Conservation (phyloP, 2,113 vertebrate genomes). For the Natator depressus region DNA sequence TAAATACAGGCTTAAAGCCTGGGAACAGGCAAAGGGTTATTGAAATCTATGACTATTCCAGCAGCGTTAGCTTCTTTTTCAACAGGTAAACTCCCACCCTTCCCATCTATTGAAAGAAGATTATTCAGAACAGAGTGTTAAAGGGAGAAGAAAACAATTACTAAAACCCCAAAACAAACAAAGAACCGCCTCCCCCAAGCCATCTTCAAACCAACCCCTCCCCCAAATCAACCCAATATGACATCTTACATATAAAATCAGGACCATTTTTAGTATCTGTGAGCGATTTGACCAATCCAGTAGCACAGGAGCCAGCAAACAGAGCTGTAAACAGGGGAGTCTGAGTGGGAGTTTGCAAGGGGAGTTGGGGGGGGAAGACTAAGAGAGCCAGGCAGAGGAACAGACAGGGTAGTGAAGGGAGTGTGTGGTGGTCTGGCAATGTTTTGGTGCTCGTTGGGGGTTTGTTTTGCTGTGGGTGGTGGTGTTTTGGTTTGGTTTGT, state of each 20-base stretch:
- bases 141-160: background rate
- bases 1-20: constrained; percentile 26
- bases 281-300: background rate
- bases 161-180: background rate
- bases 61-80: constrained; percentile 28
- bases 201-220: background rate
- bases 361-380: too few relatives aligned
- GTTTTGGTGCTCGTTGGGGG: too few relatives aligned
- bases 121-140: constrained; percentile 28
- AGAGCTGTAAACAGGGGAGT: too few relatives aligned
- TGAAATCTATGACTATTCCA: constrained; percentile 30
- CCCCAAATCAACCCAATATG: background rate
- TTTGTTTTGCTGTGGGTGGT: too few relatives aligned
- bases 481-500: too few relatives aligned
- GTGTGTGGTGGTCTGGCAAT: too few relatives aligned
- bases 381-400: too few relatives aligned
- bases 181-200: background rate
- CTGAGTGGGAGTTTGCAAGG: too few relatives aligned
- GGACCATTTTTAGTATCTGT: constrained; percentile 17
- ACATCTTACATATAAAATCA: background rate
- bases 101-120: constrained; percentile 27
- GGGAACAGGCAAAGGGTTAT: constrained; percentile 34
- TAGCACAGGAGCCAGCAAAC: too few relatives aligned
- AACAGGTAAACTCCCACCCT: constrained; percentile 16
- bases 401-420: too few relatives aligned